These are phyloP conservation scores for Vesta saturnalis DNA, from an alignment of 2,888 invertebrate species.

Conservation along the genomic window DNA sequence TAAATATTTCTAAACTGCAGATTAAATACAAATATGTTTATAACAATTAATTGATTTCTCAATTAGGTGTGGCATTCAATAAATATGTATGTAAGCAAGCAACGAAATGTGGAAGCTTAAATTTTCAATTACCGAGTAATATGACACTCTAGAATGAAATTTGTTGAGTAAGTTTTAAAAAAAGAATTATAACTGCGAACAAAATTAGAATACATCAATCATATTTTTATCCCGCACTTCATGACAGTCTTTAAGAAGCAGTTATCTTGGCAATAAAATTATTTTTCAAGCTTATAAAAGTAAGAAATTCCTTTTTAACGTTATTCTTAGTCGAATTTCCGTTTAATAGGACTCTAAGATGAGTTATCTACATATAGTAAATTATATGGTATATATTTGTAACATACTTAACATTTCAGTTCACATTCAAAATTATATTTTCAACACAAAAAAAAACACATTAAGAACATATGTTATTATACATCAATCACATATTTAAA, in stretches of 20 bases:
- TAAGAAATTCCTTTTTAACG: conserved; percentile 4
- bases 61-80: too few relatives aligned
- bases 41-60: too few relatives aligned
- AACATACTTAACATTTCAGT: background rate
- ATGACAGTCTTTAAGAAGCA: background rate
- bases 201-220: conserved; percentile 13
- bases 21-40: too few relatives aligned
- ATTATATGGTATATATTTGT: background rate
- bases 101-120: too few relatives aligned
- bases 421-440: background rate
- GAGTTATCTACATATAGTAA: conserved; percentile 8
- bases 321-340: conserved; percentile 7
- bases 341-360: background rate
- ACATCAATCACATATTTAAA: background rate
- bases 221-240: conserved; percentile 5
- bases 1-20: too few relatives aligned
- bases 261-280: conserved; percentile 15
- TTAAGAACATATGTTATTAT: background rate
- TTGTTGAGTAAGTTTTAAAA: too few relatives aligned
- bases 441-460: background rate
- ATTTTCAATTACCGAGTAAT: too few relatives aligned
- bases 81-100: too few relatives aligned
- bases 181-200: background rate
- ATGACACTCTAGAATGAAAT: too few relatives aligned
- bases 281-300: conserved; percentile 5